Percentiles rank a stretch among this genome's conserved stretches.
Evolutionary conservation across 2,797 vertebrate genomes (phyloP).

Genomic region (Galago senegalensis): DNA sequence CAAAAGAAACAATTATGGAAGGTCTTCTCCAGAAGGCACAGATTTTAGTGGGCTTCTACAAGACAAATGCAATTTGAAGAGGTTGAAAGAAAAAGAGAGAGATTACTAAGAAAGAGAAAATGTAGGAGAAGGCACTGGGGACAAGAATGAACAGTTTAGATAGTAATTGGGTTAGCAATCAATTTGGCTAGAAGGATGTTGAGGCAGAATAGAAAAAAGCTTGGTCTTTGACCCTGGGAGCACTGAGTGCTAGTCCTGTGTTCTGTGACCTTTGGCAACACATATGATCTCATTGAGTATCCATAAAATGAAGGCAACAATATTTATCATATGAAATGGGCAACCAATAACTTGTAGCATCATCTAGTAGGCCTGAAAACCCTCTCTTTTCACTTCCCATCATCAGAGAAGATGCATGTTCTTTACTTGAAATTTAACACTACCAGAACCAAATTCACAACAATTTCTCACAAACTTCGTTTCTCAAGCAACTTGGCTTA

Average conservation of each 20-base stretch:
- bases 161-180: neutral
- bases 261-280: neutral
- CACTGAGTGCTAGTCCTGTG: neutral
- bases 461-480: neutral
- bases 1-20: neutral
- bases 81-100: neutral
- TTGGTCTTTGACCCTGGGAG: neutral
- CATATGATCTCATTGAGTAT: neutral
- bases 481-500: neutral
- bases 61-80: neutral
- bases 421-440: conserved; percentile 13
- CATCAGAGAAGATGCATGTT: neutral
- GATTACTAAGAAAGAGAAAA: neutral
- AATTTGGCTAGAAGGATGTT: too few relatives aligned
- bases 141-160: neutral
- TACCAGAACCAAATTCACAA: neutral
- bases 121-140: neutral
- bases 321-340: neutral
- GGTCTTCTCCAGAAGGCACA: neutral
- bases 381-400: neutral
- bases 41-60: neutral
- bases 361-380: neutral
- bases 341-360: neutral
- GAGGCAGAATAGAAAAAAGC: neutral
- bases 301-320: neutral